Base-by-base conservation (phyloP, 2,888 invertebrate genomes). In the Rotaria socialis region DNA sequence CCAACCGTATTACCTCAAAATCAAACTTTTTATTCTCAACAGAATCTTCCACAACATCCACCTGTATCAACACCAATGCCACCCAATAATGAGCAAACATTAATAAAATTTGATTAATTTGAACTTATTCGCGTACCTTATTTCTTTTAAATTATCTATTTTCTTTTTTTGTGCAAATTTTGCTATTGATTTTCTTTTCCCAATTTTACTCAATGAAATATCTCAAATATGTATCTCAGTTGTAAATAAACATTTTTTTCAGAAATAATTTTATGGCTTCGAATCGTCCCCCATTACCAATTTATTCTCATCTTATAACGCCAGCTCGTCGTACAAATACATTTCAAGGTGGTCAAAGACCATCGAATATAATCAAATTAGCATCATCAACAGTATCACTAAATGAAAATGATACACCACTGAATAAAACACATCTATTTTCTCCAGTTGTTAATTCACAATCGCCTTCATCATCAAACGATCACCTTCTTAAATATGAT, bases 241-340 rank as follows among this genome's bases (percentile, higher is more conserved):
- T 67, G 27, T 67, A 67, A 35, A 67, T 67, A n/a, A 14, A 35
- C 1, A 47, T 19, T 24, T 14, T 47, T 11, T 24, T 43, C 14
- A 41, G 22, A 74, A 22, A 3, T 43, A n/a, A 24, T 41, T 35
- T 24, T 11, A 47, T 80, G 80, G 80, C 47, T n/a, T 47, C 35
- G 16, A 80, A n/a, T 80, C 80, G 47, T 43, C 80, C 80, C 14
- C 47, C 47, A 24, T 80, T 80, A n/a, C 80, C 80, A 24, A 80
- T 24, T 14, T 43, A 47, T 80, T 47, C 80, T 47, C 80, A 47
- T 67, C 19, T 67, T 6, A 19, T 67, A 5, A 80, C 80, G 8
- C 80, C 80, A 47, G n/a, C 47, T 8, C 80, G 80, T 47, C 80
- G 80, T 67, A 67, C 67, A 47, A 80, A 80, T 80, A 80, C 80